Evolutionary conservation across 1,140 invertebrate genomes (phyloP).

Genomic region (Manduca sexta): DNA sequence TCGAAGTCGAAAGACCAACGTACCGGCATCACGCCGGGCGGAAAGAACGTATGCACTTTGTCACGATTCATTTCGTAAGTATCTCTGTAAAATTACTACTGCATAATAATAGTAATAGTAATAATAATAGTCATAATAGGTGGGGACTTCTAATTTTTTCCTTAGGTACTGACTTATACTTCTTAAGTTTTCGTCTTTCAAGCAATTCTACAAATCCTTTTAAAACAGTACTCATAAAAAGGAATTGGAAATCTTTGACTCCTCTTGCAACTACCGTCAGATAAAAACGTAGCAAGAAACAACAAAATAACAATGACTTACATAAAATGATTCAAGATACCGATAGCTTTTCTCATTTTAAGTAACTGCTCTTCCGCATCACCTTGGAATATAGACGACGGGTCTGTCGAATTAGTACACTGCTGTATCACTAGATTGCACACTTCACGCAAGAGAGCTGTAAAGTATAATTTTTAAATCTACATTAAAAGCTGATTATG

Average conservation of each 20-base stretch:
- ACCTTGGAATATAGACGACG: conserved; percentile 80
- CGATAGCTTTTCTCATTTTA: conserved; percentile 69
- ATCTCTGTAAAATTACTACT: conserved; percentile 33
- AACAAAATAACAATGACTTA: conserved; percentile 33
- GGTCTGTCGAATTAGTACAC: conserved; percentile 73
- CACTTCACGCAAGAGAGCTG: conserved; percentile 81
- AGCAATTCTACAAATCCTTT: too few species aligned
- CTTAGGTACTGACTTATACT: too few species aligned
- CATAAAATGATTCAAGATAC: conserved; percentile 71
- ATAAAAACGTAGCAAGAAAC: too few species aligned
- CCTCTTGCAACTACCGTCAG: neutral
- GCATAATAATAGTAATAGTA: too few species aligned
- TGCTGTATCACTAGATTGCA: conserved; percentile 84
- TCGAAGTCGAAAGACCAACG: conserved; percentile 84
- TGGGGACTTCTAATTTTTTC: too few species aligned
- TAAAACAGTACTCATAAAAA: too few species aligned
- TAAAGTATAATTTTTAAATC: too few species aligned
- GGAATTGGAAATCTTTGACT: neutral
- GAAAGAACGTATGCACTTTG: conserved; percentile 64
- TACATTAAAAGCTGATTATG: too few species aligned
- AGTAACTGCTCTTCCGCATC: conserved; percentile 78
- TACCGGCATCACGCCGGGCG: conserved; percentile 62
- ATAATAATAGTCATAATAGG: neutral
- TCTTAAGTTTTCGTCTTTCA: too few species aligned
- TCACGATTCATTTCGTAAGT: conserved; percentile 65